Conservation (phyloP, 2,113 vertebrate genomes). For the Picathartes gymnocephalus region DNA sequence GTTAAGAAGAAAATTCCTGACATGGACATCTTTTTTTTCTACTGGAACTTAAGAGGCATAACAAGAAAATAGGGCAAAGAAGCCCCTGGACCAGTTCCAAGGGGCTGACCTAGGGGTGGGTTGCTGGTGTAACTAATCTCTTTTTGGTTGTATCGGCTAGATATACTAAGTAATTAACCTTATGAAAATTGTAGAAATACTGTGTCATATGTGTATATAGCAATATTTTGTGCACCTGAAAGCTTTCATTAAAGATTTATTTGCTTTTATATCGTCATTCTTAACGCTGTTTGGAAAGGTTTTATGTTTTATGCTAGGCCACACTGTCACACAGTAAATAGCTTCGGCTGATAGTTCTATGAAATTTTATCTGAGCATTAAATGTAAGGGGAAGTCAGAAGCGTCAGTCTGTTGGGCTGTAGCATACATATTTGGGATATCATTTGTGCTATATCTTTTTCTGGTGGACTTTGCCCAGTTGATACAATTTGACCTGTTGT, state of each 20-base stretch:
- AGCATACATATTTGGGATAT: neutral
- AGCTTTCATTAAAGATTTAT: neutral
- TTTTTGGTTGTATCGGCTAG: neutral
- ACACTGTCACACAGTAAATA: neutral
- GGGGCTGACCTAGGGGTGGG: neutral
- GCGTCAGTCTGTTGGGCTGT: neutral
- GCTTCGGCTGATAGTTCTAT: neutral
- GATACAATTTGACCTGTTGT: neutral
- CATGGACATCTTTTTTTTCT: neutral
- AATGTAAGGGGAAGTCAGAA: neutral
- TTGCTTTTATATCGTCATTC: neutral
- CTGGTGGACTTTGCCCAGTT: neutral
- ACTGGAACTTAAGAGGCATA: neutral
- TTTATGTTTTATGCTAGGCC: neutral
- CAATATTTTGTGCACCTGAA: neutral
- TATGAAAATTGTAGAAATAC: neutral
- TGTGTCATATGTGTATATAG: neutral
- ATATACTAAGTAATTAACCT: neutral
- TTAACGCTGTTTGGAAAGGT: neutral
- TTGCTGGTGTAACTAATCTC: neutral
- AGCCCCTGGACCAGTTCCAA: neutral
- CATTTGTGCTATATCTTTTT: neutral
- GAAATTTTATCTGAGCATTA: neutral
- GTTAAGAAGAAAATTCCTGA: neutral
- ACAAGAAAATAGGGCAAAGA: neutral